phyloP scores from a whole-genome alignment of 2,797 vertebrate species.

The Leuciscus waleckii region DNA sequence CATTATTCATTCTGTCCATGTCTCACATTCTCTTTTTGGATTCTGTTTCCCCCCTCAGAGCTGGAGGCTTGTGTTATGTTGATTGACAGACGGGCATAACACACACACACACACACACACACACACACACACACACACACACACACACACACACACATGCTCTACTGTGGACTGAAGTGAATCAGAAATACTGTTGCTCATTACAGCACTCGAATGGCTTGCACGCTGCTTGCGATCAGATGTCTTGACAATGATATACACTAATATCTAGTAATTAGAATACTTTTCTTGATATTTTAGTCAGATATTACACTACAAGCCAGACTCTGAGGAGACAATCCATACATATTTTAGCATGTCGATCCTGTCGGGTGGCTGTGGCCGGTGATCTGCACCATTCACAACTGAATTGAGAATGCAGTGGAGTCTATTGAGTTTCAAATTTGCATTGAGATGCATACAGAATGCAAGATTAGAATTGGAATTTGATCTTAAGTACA shows the following conservation, averaged over 20 bases:
- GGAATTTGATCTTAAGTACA: background rate
- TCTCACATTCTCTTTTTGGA: slow-evolving; percentile 15
- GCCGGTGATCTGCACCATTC: background rate
- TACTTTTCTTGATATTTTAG: slow-evolving; percentile 37
- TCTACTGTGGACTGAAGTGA: slow-evolving; percentile 31
- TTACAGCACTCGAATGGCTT: slow-evolving; percentile 23
- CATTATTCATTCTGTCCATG: slow-evolving; percentile 30
- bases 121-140: too few relatives aligned
- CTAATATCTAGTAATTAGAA: slow-evolving; percentile 31
- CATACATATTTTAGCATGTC: slow-evolving; percentile 47
- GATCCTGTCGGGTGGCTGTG: slow-evolving; percentile 30
- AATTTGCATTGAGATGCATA: background rate
- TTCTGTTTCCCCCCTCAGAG: slow-evolving; percentile 29
- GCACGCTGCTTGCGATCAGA: background rate
- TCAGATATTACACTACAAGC: slow-evolving; percentile 20
- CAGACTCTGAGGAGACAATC: slow-evolving; percentile 18
- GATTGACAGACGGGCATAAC: slow-evolving; percentile 47
- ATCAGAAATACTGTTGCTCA: slow-evolving; percentile 36
- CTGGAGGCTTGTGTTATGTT: slow-evolving; percentile 22
- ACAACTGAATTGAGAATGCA: background rate
- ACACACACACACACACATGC: background rate
- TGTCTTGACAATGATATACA: slow-evolving; percentile 1
- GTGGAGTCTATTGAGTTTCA: background rate
- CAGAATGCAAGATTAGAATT: background rate
- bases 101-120: background rate